phyloP scores from a whole-genome alignment of 1,140 invertebrate species.

The Hyphantria cunea region DNA sequence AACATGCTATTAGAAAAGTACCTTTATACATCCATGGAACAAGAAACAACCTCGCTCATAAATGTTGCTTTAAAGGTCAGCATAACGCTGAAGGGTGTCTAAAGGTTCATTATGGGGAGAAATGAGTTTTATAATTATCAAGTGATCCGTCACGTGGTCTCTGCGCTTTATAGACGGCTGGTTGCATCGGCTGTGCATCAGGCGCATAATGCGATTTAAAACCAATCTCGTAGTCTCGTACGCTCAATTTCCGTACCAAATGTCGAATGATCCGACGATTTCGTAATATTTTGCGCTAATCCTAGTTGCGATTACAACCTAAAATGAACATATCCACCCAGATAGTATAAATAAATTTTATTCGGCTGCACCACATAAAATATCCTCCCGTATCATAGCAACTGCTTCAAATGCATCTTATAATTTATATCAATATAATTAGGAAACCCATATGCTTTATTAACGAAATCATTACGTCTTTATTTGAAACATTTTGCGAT shows the following conservation, averaged over 20 bases:
- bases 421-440: slow-evolving; percentile 2
- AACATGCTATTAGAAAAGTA: too few species aligned
- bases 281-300: slow-evolving; percentile 24
- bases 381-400: too few species aligned
- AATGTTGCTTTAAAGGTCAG: slow-evolving; percentile 17
- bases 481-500: slow-evolving; percentile 17
- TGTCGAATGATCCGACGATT: slow-evolving; percentile 38
- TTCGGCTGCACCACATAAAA: background rate
- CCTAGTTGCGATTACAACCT: slow-evolving; percentile 10
- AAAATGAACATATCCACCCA: background rate
- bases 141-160: slow-evolving; percentile 24
- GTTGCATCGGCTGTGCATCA: slow-evolving; percentile 46
- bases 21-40: too few species aligned
- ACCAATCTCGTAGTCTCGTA: slow-evolving; percentile 56
- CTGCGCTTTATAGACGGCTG: slow-evolving; percentile 24
- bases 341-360: background rate
- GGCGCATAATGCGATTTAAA: slow-evolving; percentile 63
- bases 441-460: slow-evolving; percentile 1
- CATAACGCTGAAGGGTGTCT: slow-evolving; percentile 19
- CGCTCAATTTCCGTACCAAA: slow-evolving; percentile 61
- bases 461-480: slow-evolving; percentile 17
- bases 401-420: background rate
- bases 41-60: background rate
- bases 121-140: slow-evolving; percentile 32
- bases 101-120: slow-evolving; percentile 19